Percentiles rank a stretch among this genome's conserved stretches.
Conservation (phyloP, 1,140 invertebrate species). For the Nasonia vitripennis region DNA sequence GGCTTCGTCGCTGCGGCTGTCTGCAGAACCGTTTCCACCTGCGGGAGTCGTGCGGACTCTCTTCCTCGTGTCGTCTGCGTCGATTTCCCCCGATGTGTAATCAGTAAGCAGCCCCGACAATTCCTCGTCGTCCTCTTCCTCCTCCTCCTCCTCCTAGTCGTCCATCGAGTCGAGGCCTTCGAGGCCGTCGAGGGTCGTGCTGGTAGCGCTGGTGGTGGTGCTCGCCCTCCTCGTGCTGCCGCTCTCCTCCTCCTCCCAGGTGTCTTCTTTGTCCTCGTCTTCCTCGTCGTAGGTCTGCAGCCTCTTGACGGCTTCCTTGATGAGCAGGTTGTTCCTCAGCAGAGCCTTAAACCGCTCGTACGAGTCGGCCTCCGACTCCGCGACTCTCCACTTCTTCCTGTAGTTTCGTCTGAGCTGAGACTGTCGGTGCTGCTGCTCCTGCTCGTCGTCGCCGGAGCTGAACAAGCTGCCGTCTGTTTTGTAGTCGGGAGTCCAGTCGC, state of each 20-base stretch:
- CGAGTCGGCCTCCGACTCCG: constrained; percentile 75
- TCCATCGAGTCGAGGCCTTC: constrained; percentile 57
- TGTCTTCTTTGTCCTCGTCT: constrained; percentile 29
- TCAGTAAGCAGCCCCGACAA: constrained; percentile 16
- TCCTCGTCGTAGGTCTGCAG: constrained; percentile 76
- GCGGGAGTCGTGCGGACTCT: constrained; percentile 60
- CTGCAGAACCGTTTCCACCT: constrained; percentile 62
- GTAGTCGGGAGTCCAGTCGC: constrained; percentile 68
- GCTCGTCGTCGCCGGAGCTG: constrained; percentile 40
- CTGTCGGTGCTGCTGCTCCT: constrained; percentile 51
- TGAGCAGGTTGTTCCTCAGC: constrained; percentile 80
- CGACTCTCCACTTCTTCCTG: constrained; percentile 39
- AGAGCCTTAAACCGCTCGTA: constrained; percentile 81
- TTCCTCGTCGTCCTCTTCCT: constrained; percentile 55
- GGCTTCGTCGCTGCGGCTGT: too few relatives aligned
- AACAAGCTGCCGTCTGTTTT: not conserved
- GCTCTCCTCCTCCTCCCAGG: not conserved
- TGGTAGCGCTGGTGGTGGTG: constrained; percentile 10
- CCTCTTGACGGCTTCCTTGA: constrained; percentile 83
- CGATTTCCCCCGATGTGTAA: not conserved
- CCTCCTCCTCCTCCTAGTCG: constrained; percentile 72
- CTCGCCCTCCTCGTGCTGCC: not conserved
- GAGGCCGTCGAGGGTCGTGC: constrained; percentile 12
- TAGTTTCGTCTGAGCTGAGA: constrained; percentile 61
- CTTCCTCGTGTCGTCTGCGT: constrained; percentile 52